Evolutionary conservation across 92 coral and sea anemone genomes (phyloP), one percentile per base, ranked within the genome.

Genomic region (Umimayanthus chanpuru): DNA sequence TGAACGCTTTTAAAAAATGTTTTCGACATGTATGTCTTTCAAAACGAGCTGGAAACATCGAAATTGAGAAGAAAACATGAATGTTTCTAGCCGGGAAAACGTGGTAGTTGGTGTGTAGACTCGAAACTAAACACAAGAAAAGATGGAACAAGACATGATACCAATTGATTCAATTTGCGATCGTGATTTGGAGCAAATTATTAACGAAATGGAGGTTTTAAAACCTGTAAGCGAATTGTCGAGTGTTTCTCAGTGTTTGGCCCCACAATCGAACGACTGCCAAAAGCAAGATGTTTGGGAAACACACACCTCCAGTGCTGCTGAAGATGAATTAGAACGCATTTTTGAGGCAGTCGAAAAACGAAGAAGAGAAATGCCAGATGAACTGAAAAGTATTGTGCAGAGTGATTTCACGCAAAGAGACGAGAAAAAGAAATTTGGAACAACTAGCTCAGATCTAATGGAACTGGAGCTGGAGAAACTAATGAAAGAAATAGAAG

Each of bases 281-380:
- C 50, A 75, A 43, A n/a, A 23, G n/a, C 79, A 75, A 39, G 49
- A 29, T 29, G 66, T 25, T 50, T 78, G 61, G 56, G 25, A 78
- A 78, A 53, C n/a, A 26, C 20, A 78, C 61, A 6, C 61, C 36
- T 44, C 82, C 40, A 44, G 9, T 26, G 41, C 29, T 11, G 38
- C 82, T 50, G 82, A 78, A 50, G 82, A 78, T 29, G 82, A 78
- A 78, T 43, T 78, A 25, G 82, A 78, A 78, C 25, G 66, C n/a
- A 78, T 78, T 78, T 78, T 78, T 78, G 82, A 78, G 40, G 61
- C 64, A 26, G 82, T 49, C 9, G 82, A 78, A 20, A 78, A 47
- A 26, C 82, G 82, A 43, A 78, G 65, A 53, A 14, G 65, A 49
- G 82, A 78, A 78, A n/a, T 78, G 82, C 38, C 56, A 50, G 39